Evolutionary conservation across 64 coral and sea anemone species (phyloP), one percentile per base, ranked within the genome.

Genomic region (Montipora foliosa): DNA sequence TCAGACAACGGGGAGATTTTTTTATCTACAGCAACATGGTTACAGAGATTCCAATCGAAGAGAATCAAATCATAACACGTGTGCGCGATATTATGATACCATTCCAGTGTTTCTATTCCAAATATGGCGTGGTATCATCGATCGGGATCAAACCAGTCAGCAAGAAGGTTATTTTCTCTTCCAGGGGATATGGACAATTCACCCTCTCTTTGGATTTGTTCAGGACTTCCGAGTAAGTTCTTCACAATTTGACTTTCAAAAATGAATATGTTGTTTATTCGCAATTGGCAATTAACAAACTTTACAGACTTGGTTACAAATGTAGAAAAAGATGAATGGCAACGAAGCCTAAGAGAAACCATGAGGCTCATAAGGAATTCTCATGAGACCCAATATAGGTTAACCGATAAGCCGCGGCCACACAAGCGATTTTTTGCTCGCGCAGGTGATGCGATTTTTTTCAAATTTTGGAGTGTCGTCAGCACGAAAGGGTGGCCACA

Each of bases 21-120:
- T 81, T 76, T 29, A 79, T 97, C 9, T 97, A 97, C 84, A 94
- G 92, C 47, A 97, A 97, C 84, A 97, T 94, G 92, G 95, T 94
- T 16, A 49, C 60, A 13, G 83, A 93, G 48, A 88, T 67, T 10
- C 67, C 80, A 29, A 2, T 78, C 29, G 6, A 53, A 50, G 75
- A 67, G 7, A 20, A 86, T 14, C 62, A 86, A 47, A 87, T 88
- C 21, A 53, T 93, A 15, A 88, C 84, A 10, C 83, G 92, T 13
- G n/a, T 88, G 13, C 77, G 61, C 12, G 61, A 93, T 1, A 49
- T 49, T 68, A 81, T 49, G 85, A 87, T 93, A 14, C 92, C 92
- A 9, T 93, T 88, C 78, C 49, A 64, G 5, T 93, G 92, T 44
- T 93, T n/a, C n/a, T 93, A 93, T 44, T 78, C 92, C 2, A 81